A percentile compares a stretch with the other conserved stretches of the same genome.
phyloP scores from a whole-genome alignment of 92 coral and sea anemone genomes.

The Epizoanthus stellaris region DNA sequence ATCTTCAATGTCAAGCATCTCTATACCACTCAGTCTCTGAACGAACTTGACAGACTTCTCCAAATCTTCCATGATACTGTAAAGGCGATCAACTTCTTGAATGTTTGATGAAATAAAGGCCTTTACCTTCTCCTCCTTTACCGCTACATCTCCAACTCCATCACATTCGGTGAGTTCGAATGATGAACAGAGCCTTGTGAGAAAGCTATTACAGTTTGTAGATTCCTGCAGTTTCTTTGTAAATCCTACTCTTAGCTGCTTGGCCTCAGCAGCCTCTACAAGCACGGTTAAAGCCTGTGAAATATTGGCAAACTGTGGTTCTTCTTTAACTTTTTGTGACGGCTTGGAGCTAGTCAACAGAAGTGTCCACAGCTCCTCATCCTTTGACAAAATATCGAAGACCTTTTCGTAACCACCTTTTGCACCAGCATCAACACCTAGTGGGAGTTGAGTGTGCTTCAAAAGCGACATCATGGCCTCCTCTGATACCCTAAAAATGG shows the following conservation, averaged over 20 bases:
- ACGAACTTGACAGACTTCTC: too few relatives aligned
- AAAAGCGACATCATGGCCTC: conserved; percentile 10
- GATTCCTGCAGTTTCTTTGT: neutral
- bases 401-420: conserved; percentile 4
- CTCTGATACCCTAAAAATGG: neutral
- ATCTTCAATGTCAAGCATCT: too few relatives aligned
- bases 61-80: too few relatives aligned
- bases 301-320: conserved; percentile 4
- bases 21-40: too few relatives aligned
- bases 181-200: conserved; percentile 13
- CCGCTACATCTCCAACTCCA: neutral
- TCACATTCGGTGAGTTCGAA: neutral
- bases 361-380: conserved; percentile 13
- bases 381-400: conserved; percentile 1
- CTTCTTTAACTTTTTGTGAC: conserved; percentile 13
- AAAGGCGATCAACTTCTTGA: too few relatives aligned
- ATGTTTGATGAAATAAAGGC: too few relatives aligned
- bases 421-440: neutral
- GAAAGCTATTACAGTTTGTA: neutral
- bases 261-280: conserved; percentile 10
- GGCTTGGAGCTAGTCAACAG: neutral
- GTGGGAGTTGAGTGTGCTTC: neutral
- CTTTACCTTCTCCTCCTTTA: too few relatives aligned
- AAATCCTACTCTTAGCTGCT: conserved; percentile 27
- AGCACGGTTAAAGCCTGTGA: neutral